Conservation (phyloP, 1,140 invertebrate species). For the Bombus huntii region DNA sequence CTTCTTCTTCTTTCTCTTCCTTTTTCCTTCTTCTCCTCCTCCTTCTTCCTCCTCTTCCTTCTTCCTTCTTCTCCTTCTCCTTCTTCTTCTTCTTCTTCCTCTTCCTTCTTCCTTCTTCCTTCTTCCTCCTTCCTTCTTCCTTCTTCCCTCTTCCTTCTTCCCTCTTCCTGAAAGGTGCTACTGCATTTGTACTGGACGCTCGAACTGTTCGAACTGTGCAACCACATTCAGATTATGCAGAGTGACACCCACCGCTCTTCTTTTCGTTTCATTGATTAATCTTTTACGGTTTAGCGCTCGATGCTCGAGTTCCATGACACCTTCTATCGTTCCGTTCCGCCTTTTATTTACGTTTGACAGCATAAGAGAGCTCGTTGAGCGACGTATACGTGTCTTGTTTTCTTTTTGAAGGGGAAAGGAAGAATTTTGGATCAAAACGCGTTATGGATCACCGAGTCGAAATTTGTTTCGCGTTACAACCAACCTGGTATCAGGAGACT, state of each 20-base stretch:
- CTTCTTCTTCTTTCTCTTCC: accelerated
- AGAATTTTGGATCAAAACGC: background rate
- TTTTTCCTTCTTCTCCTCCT: background rate
- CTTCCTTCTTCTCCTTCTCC: too few species aligned
- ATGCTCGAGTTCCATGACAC: background rate
- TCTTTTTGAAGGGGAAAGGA: too few species aligned
- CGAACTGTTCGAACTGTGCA: too few species aligned
- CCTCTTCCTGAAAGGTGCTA: background rate
- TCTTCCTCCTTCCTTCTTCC: background rate
- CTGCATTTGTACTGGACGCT: slow-evolving; percentile 29
- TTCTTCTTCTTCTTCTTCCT: background rate
- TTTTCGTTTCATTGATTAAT: slow-evolving; percentile 31
- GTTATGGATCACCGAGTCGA: background rate
- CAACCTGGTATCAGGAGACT: background rate
- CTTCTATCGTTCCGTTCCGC: background rate
- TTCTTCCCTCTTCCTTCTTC: background rate
- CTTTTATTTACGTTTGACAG: background rate
- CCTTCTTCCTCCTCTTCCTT: too few species aligned
- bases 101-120: background rate
- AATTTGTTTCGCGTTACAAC: slow-evolving; percentile 19
- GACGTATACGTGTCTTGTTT: too few species aligned
- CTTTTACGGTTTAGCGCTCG: background rate
- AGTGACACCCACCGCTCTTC: background rate
- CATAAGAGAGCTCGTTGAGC: background rate
- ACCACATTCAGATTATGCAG: slow-evolving; percentile 20